Percentiles rank a stretch among this genome's conserved stretches.
Evolutionary conservation across 2,113 vertebrate genomes (phyloP).

Genomic region (Oxyura jamaicensis): DNA sequence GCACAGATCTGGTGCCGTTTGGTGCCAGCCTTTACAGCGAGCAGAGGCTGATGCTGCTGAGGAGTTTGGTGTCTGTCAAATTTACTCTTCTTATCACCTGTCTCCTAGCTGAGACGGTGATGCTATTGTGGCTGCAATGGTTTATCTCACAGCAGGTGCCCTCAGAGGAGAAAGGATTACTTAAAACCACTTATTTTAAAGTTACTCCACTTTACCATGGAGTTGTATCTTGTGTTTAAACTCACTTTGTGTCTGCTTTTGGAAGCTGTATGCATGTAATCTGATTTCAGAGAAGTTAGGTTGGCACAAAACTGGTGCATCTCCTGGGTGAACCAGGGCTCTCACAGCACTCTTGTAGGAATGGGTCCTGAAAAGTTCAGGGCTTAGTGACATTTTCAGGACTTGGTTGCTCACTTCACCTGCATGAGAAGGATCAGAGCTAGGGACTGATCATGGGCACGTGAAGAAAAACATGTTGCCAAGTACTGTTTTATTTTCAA

Average conservation of each 20-base stretch:
- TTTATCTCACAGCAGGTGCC: neutral
- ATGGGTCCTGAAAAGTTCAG: neutral
- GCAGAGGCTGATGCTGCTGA: neutral
- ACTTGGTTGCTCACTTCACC: neutral
- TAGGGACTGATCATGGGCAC: neutral
- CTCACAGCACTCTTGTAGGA: neutral
- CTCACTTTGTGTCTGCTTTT: neutral
- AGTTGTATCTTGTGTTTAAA: neutral
- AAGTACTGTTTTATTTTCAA: neutral
- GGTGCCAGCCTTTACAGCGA: neutral
- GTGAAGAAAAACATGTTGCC: neutral
- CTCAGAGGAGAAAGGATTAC: neutral
- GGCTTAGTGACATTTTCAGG: neutral
- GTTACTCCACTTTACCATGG: neutral
- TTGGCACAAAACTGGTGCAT: neutral
- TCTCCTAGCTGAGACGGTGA: neutral
- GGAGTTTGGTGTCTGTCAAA: neutral
- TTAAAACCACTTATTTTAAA: neutral
- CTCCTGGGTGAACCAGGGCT: neutral
- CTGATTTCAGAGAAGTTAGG: neutral
- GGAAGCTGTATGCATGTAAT: accelerated
- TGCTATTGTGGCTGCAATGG: neutral
- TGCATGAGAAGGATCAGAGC: neutral
- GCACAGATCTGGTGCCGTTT: neutral
- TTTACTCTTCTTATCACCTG: neutral